Evolutionary conservation across 1,140 invertebrate species (phyloP).

Genomic region (Pseudobourletiella spinata): DNA sequence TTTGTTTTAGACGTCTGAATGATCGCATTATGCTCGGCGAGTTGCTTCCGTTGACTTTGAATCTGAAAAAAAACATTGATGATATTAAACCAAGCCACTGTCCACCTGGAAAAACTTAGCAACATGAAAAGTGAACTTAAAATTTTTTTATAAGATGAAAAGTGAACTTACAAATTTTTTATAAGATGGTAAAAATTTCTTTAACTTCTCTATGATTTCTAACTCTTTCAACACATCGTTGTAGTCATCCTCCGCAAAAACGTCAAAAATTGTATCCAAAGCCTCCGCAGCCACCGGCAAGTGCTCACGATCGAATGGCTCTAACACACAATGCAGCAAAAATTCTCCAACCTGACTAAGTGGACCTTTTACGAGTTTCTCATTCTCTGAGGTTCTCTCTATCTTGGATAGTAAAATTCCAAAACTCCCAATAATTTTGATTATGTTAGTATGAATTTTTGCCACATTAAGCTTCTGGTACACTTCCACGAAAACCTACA

Average conservation of each 20-base stretch:
- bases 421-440: constrained; percentile 56
- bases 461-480: constrained; percentile 47
- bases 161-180: constrained; percentile 54
- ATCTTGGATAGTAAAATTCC: constrained; percentile 42
- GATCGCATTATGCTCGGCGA: constrained; percentile 55
- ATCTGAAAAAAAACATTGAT: constrained; percentile 41
- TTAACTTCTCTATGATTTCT: constrained; percentile 51
- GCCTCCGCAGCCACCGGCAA: constrained; percentile 63
- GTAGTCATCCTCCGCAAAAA: constrained; percentile 65
- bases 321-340: constrained; percentile 11
- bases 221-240: constrained; percentile 54
- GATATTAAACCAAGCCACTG: no score
- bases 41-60: constrained; percentile 51
- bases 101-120: no score
- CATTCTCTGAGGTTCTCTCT: constrained; percentile 39
- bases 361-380: neutral
- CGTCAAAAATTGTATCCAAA: constrained; percentile 63
- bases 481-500: constrained; percentile 51
- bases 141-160: constrained; percentile 1
- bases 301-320: constrained; percentile 38
- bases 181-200: constrained; percentile 49
- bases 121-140: neutral
- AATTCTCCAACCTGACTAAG: constrained; percentile 18
- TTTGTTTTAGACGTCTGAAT: constrained; percentile 60
- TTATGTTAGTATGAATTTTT: constrained; percentile 56